Evolutionary conservation across 2,113 vertebrate genomes (phyloP).

Genomic region (Oncorhynchus keta): DNA sequence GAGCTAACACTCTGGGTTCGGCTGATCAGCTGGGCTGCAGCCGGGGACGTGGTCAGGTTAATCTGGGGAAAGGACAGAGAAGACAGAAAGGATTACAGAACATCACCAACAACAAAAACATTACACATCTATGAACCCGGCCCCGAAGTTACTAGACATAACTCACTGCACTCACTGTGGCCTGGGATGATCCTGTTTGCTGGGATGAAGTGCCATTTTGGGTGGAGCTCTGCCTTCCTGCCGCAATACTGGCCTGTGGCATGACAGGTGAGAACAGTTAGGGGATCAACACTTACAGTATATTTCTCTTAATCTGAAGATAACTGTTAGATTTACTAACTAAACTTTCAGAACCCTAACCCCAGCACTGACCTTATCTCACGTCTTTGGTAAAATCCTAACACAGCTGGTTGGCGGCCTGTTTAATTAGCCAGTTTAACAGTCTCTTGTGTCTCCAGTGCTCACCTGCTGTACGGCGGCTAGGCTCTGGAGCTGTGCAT

Average conservation of each 20-base stretch:
- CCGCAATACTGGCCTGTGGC: slow-evolving; percentile 86
- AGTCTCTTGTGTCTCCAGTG: no score
- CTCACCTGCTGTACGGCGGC: slow-evolving; percentile 91
- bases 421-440: no score
- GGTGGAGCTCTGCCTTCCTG: slow-evolving; percentile 80
- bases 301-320: no score
- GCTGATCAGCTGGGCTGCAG: slow-evolving; percentile 89
- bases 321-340: no score
- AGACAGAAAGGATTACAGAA: no score
- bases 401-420: no score
- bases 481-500: slow-evolving; percentile 92
- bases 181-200: slow-evolving; percentile 76
- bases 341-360: no score
- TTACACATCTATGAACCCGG: not conserved
- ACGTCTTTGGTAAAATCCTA: no score
- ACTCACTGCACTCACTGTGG: slow-evolving; percentile 78
- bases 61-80: slow-evolving; percentile 68
- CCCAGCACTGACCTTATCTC: no score
- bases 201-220: slow-evolving; percentile 77
- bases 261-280: not conserved
- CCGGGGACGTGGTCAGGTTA: slow-evolving; percentile 84
- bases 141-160: not conserved
- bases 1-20: slow-evolving; percentile 88
- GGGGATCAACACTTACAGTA: not conserved
- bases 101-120: not conserved